Percentiles rank a stretch among this genome's conserved stretches.
Evolutionary conservation across 2,797 vertebrate genomes (phyloP).

Genomic region (Xiphorhynchus erythropygius): DNA sequence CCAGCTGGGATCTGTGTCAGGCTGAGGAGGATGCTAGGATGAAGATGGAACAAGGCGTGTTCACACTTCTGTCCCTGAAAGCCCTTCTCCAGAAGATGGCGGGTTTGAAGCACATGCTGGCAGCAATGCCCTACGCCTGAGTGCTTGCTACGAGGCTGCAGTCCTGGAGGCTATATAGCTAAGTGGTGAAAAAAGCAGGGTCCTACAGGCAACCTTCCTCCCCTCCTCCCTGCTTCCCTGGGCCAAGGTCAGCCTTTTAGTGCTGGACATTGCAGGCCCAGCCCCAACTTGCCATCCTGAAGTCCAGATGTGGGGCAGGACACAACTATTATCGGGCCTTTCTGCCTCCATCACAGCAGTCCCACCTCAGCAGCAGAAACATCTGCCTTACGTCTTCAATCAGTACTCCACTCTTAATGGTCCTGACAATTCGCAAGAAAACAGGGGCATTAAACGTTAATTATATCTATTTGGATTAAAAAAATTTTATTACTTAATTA

Average conservation of each 20-base stretch:
- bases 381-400: conserved; percentile 71
- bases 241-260: neutral
- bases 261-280: accelerated
- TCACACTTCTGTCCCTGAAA: neutral
- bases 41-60: neutral
- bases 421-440: conserved; percentile 73
- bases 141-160: neutral
- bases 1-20: neutral
- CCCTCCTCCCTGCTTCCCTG: neutral
- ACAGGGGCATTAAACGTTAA: conserved; percentile 77
- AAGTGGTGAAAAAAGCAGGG: neutral
- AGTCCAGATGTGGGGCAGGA: neutral
- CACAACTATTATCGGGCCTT: accelerated
- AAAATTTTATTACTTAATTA: conserved; percentile 78
- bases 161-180: accelerated
- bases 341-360: neutral
- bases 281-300: neutral
- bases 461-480: conserved; percentile 79
- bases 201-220: neutral
- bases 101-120: neutral
- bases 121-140: neutral
- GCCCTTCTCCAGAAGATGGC: neutral
- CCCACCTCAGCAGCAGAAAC: conserved; percentile 21
- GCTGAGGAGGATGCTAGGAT: neutral
- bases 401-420: conserved; percentile 71